Conservation (phyloP, 2,888 invertebrate genomes). For the Drosophila meridiana region DNA sequence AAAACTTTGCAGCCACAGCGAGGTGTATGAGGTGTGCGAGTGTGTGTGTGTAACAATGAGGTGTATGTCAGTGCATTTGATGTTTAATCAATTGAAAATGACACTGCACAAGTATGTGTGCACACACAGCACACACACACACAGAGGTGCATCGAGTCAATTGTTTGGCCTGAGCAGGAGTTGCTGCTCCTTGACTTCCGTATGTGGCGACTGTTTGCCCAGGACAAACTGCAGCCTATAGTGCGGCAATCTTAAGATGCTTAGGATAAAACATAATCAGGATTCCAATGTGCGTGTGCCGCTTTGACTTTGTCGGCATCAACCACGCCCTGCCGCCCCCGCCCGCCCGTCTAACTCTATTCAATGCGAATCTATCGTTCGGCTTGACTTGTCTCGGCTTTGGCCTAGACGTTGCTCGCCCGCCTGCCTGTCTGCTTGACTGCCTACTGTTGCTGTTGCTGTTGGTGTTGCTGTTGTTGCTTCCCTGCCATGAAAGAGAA, state of each 20-base stretch:
- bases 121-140: conserved; percentile 4
- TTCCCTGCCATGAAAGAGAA: conserved; percentile 70
- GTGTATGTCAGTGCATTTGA: conserved; percentile 62
- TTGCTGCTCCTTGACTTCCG: conserved; percentile 58
- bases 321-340: background rate
- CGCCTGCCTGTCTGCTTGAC: background rate
- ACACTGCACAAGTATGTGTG: conserved; percentile 16
- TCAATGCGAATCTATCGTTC: conserved; percentile 58
- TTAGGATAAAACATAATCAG: conserved; percentile 73
- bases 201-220: conserved; percentile 67
- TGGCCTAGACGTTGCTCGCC: conserved; percentile 30
- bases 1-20: conserved; percentile 31
- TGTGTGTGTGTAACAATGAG: conserved; percentile 36
- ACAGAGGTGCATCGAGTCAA: conserved; percentile 37
- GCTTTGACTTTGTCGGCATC: conserved; percentile 63
- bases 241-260: conserved; percentile 66
- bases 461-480: conserved; percentile 31
- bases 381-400: conserved; percentile 44
- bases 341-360: conserved; percentile 28
- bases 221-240: conserved; percentile 59
- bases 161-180: conserved; percentile 42
- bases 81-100: conserved; percentile 75
- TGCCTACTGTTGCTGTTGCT: conserved; percentile 31
- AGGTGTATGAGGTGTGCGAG: conserved; percentile 11
- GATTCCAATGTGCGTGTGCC: conserved; percentile 78